Conservation (phyloP, 1,140 invertebrate species). For the Scaptomyza pallida region DNA sequence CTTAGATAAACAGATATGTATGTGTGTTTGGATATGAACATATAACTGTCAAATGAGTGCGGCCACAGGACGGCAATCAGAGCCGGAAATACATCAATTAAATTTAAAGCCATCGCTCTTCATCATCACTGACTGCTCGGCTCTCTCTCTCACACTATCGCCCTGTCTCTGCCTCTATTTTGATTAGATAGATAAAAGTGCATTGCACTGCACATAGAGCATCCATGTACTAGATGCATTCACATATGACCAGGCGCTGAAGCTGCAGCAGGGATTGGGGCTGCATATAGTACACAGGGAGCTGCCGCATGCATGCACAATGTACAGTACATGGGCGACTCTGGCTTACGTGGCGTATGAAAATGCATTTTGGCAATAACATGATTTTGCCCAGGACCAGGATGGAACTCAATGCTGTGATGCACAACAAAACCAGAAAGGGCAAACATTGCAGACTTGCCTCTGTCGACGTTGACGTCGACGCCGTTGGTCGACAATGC, state of each 20-base stretch:
- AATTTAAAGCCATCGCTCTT: constrained; percentile 72
- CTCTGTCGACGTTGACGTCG: neutral
- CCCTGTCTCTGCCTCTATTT: neutral
- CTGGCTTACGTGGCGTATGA: constrained; percentile 74
- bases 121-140: constrained; percentile 6
- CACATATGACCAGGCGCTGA: constrained; percentile 10
- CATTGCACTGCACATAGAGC: constrained; percentile 57
- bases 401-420: neutral
- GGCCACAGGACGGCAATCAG: constrained; percentile 19
- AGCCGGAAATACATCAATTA: constrained; percentile 66
- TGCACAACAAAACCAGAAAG: constrained; percentile 67
- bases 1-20: constrained; percentile 45
- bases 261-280: constrained; percentile 1
- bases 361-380: constrained; percentile 82
- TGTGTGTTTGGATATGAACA: neutral
- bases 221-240: constrained; percentile 31
- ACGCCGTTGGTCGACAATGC: constrained; percentile 60
- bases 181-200: constrained; percentile 81
- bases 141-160: neutral
- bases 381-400: constrained; percentile 53
- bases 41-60: constrained; percentile 26
- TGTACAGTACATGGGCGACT: constrained; percentile 55
- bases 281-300: constrained; percentile 29
- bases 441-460: constrained; percentile 66
- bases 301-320: constrained; percentile 52